Base-by-base conservation (phyloP, 2,113 vertebrate species). In the Origma solitaria region DNA sequence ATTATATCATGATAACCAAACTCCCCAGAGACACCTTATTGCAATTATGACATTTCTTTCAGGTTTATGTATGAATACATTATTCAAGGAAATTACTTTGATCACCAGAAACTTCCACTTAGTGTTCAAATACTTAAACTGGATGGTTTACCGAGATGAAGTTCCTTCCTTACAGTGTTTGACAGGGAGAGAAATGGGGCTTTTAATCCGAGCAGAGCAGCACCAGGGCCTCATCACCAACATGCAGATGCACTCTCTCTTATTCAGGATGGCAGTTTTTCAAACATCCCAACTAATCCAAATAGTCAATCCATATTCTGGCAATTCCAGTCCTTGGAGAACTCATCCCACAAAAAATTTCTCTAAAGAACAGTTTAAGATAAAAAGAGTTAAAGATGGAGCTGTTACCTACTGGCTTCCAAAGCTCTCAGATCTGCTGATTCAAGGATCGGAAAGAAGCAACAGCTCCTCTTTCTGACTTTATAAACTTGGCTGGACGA, bases 21-120 rank as follows among this genome's bases (percentile, higher is more conserved):
- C 78, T 92, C 96, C 86, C 96, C 88, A 87, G 96, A 96, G 96
- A 96, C 92, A 96, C 94, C 94, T 97, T 96, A 96, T 89, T 96
- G 96, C 96, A 97, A 97, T 97, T 96, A 97, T 95, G 96, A 96
- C 96, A 97, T 97, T 97, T 96, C 96, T 97, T 97, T 95, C 96
- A 97, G 95, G 96, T 96, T 96, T 96, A 92, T 97, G 96, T 96
- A 94, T 82, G 96, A 97, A 96, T 96, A 96, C 91, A 96, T 97
- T 97, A 97, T 95, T 96, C 92, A 96, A 94, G 88, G 89, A 96
- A 96, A 97, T 95, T 84, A 96, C 96, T 97, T 97, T 97, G 96
- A 97, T 97, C 96, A 96, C 94, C 94, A 94, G 96, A 96, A 97
- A 96, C 96, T 96, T 97, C 96, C 95, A 96, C 94, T 97, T 97